These are phyloP conservation scores for Belonocnema kinseyi DNA, from an alignment of 1,140 invertebrate genomes.

Conservation along the genomic window DNA sequence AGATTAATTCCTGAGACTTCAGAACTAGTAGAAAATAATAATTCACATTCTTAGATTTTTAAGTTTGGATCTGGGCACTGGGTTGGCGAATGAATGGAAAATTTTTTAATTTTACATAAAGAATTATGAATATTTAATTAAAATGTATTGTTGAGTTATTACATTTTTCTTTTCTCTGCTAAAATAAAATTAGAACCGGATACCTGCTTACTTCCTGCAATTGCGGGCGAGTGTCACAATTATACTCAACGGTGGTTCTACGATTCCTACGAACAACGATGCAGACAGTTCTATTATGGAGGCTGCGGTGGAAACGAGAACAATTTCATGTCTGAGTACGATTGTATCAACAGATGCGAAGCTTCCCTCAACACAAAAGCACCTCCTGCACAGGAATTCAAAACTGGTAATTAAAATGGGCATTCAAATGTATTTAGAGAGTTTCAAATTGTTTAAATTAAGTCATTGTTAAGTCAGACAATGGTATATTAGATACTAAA, in stretches of 20 bases:
- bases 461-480: no score
- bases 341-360: conserved; percentile 81
- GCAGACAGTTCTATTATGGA: conserved; percentile 87
- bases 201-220: conserved; percentile 84
- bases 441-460: no score
- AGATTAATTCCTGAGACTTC: no score
- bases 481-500: no score
- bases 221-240: conserved; percentile 86
- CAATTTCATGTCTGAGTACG: conserved; percentile 83
- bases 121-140: conserved; percentile 30
- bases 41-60: no score
- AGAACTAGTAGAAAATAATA: no score
- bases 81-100: no score
- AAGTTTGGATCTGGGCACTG: no score
- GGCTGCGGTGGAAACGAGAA: conserved; percentile 90
- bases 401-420: conserved; percentile 55
- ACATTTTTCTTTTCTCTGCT: conserved; percentile 2
- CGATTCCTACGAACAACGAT: conserved; percentile 83
- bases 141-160: conserved; percentile 3
- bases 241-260: conserved; percentile 90
- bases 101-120: neutral
- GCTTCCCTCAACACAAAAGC: conserved; percentile 63
- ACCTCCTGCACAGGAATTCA: conserved; percentile 60
- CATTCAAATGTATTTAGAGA: neutral
- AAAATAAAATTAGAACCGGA: conserved; percentile 78